These are phyloP conservation scores for Anguilla rostrata DNA, from an alignment of 2,113 vertebrate species.

Conservation along the genomic window DNA sequence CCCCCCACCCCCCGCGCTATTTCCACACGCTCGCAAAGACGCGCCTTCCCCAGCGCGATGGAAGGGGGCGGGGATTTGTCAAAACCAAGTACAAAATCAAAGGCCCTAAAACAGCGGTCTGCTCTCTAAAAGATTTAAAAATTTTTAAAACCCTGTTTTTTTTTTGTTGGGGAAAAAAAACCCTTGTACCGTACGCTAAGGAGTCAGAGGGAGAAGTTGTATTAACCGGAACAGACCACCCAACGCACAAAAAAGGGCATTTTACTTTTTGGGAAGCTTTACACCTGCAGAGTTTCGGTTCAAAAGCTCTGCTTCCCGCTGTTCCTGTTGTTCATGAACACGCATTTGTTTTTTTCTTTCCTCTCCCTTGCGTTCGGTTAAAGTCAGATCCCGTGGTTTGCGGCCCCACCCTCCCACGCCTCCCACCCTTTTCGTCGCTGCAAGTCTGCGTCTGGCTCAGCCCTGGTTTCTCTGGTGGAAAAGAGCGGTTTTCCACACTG, in stretches of 20 bases:
- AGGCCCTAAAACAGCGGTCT: background rate
- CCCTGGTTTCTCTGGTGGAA: background rate
- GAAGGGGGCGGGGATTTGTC: conserved; percentile 23
- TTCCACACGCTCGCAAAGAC: conserved; percentile 53
- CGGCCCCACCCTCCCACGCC: too few species aligned
- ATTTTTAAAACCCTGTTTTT: background rate
- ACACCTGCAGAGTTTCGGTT: background rate
- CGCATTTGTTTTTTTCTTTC: background rate
- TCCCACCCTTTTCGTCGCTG: background rate
- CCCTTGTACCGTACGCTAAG: background rate
- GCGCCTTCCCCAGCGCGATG: conserved; percentile 37
- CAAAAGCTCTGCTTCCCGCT: background rate
- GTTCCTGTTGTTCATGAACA: background rate
- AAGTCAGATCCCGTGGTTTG: too few species aligned
- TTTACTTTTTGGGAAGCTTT: background rate
- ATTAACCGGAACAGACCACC: background rate
- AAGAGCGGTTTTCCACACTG: background rate
- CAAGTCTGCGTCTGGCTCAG: background rate
- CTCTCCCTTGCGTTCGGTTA: background rate
- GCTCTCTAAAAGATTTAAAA: background rate
- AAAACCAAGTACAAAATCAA: background rate
- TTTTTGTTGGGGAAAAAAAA: background rate
- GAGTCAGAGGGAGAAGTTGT: background rate
- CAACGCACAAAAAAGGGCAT: background rate
- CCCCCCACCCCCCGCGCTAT: conserved; percentile 49